A percentile compares a stretch with the other conserved stretches of the same genome.
phyloP scores from a whole-genome alignment of 2,797 vertebrate genomes.

The Myiothlypis coronata region DNA sequence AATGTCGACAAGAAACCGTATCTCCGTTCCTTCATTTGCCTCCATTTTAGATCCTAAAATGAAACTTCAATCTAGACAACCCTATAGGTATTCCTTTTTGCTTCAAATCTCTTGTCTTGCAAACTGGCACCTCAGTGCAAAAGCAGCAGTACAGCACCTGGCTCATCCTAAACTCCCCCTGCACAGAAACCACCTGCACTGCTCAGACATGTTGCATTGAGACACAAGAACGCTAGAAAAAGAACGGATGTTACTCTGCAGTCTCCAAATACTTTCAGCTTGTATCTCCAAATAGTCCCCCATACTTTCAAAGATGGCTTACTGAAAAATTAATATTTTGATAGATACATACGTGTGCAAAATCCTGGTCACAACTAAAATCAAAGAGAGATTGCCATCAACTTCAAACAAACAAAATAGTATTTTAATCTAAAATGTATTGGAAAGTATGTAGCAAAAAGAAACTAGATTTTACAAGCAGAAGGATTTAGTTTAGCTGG shows the following conservation, averaged over 20 bases:
- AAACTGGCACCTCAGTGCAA: not conserved
- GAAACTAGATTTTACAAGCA: not conserved
- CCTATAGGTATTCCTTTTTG: not conserved
- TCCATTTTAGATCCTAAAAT: conserved; percentile 23
- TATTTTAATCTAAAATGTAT: not conserved
- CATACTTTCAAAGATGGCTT: not conserved
- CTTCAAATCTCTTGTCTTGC: not conserved
- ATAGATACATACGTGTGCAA: rapidly evolving
- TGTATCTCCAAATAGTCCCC: not conserved
- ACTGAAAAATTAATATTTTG: not conserved
- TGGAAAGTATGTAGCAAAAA: not conserved
- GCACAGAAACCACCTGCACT: rapidly evolving
- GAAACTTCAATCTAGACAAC: not conserved
- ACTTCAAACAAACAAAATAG: not conserved
- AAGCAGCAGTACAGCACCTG: not conserved
- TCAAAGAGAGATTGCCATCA: not conserved
- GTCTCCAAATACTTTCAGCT: not conserved
- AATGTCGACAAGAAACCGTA: rapidly evolving
- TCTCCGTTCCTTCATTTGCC: not conserved
- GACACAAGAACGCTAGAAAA: not conserved
- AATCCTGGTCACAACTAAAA: not conserved
- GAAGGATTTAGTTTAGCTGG: not conserved
- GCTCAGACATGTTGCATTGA: rapidly evolving
- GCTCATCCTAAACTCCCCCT: not conserved
- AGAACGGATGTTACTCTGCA: not conserved